Evolutionary conservation across 2,113 vertebrate species (phyloP).

Genomic region (Phalacrocorax pelagicus): DNA sequence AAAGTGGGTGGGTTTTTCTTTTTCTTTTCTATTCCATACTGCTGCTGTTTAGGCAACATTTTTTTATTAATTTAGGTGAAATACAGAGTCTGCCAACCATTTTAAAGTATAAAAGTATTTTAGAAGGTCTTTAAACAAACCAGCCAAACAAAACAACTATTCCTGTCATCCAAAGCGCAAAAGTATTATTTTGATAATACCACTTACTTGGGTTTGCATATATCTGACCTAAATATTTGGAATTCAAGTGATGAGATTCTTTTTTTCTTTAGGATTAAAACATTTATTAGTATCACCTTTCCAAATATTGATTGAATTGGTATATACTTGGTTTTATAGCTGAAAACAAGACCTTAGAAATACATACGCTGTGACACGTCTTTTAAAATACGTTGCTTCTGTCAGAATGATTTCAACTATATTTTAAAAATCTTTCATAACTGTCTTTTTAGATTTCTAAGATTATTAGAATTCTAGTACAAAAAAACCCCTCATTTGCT

Average conservation of each 20-base stretch:
- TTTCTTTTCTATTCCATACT: neutral
- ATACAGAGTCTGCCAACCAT: neutral
- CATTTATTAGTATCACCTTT: neutral
- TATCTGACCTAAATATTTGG: neutral
- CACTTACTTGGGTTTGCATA: neutral
- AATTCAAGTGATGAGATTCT: neutral
- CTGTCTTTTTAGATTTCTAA: neutral
- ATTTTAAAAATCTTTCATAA: neutral
- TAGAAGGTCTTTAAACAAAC: neutral
- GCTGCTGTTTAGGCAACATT: neutral
- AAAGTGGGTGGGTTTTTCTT: neutral
- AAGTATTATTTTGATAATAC: neutral
- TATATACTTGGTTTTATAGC: neutral
- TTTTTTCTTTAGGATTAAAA: neutral
- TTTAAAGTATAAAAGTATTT: neutral
- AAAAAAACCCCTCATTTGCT: neutral
- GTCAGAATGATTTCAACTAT: neutral
- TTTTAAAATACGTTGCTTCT: neutral
- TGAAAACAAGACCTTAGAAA: neutral
- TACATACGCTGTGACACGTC: neutral
- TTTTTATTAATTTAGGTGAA: neutral
- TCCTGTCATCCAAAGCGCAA: neutral
- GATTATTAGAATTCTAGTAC: neutral
- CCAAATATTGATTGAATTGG: neutral
- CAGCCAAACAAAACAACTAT: neutral